Evolutionary conservation across 2,888 invertebrate genomes (phyloP), one percentile per base, ranked within the genome.

Genomic region (Dorcus parallelipipedus): DNA sequence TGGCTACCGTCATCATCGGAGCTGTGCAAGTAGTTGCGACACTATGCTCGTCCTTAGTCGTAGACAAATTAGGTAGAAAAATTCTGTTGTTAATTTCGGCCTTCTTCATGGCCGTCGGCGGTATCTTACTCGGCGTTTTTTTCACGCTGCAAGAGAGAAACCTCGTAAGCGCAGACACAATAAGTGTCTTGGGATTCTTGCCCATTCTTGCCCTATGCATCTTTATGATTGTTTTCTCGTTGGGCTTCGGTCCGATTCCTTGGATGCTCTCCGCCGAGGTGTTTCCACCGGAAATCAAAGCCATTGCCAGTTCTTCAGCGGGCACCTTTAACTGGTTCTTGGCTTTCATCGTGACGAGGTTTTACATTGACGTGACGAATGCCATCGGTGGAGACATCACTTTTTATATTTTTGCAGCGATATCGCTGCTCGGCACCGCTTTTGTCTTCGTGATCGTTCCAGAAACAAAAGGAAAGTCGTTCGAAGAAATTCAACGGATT

Each of bases 211-310:
- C 89, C 26, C 76, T 94, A 17, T 89, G 91, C 47, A 63, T 90
- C 2, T 95, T 91, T 76, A 88, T 93, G 17, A 77, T 91, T 17
- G 85, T 90, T 45, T 95, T 93, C 79, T 91, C 92, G 0, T 71
- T 93, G 49, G 94, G 94, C 49, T 89, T 88, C 69, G 95, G 95
- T 0, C 95, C 95, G 0, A 90, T 95, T 48, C 94, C 94, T 0
- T 92, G 91, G 91, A 84, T 93, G 82, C 89, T 91, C 82, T 82
- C 89, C 75, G 86, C 93, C 2, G 95, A 95, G 75, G 80, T 95
- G 9, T 90, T 95, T 74, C 84, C 91, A 49, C 82, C 88, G 1
- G 88, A 91, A 68, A 89, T 93, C 58, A 91, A 91, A 73, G 88
- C 86, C 3, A 82, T 89, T 52, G 89, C 89, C 23, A 85, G 87